phyloP scores from a whole-genome alignment of 2,888 invertebrate genomes.

The Ametastegia equiseti region DNA sequence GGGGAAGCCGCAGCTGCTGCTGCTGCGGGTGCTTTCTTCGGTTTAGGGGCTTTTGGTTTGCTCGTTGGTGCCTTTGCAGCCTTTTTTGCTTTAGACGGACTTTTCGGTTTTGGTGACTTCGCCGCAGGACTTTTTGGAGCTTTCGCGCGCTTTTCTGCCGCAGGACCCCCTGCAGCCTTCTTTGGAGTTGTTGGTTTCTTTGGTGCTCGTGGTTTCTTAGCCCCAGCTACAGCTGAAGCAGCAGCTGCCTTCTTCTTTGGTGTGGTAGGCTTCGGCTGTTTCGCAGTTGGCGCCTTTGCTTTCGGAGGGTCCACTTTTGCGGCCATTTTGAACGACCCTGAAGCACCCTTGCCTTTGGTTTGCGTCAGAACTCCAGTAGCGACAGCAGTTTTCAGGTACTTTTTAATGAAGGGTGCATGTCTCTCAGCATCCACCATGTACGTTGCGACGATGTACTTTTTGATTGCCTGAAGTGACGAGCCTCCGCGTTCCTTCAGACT shows the following conservation, averaged over 20 bases:
- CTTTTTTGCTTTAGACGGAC: conserved; percentile 56
- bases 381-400: conserved; percentile 79
- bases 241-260: conserved; percentile 59
- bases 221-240: conserved; percentile 56
- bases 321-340: conserved; percentile 76
- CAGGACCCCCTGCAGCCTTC: conserved; percentile 57
- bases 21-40: conserved; percentile 59
- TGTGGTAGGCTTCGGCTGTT: conserved; percentile 43
- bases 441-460: conserved; percentile 80
- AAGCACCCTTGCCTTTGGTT: conserved; percentile 77
- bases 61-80: conserved; percentile 34
- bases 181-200: conserved; percentile 59
- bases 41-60: conserved; percentile 56
- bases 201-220: conserved; percentile 52
- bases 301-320: conserved; percentile 50
- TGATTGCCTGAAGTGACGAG: conserved; percentile 79
- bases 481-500: conserved; percentile 78
- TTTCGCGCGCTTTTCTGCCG: conserved; percentile 56
- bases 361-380: conserved; percentile 76
- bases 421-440: conserved; percentile 80
- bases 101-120: conserved; percentile 49
- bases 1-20: conserved; percentile 60
- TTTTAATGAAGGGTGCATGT: conserved; percentile 79
- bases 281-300: conserved; percentile 42
- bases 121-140: conserved; percentile 53